These are phyloP conservation scores for Caenorhabditis sp. DNA, from an alignment of 2,888 invertebrate species.

Conservation along the genomic window DNA sequence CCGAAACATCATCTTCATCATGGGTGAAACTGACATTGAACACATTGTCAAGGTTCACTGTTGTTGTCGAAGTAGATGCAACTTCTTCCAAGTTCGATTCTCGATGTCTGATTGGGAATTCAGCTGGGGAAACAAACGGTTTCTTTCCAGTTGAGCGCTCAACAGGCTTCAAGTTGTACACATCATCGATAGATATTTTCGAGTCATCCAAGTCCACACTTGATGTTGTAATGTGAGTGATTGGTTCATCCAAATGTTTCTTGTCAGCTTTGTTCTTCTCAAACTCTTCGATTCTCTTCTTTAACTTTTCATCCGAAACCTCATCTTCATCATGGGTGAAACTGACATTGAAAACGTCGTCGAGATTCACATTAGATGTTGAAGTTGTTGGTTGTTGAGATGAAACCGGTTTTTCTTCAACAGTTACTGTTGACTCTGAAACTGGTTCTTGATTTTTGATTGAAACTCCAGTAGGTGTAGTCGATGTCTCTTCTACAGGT, in stretches of 20 bases:
- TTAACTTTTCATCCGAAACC: background rate
- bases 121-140: background rate
- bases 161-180: background rate
- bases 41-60: background rate
- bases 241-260: slow-evolving; percentile 8
- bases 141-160: slow-evolving; percentile 2
- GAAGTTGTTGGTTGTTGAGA: background rate
- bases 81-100: too few relatives aligned
- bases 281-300: background rate
- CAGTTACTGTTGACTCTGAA: background rate
- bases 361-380: slow-evolving; percentile 6
- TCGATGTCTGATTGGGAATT: too few relatives aligned
- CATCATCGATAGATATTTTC: slow-evolving; percentile 10
- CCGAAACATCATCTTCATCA: background rate
- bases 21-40: slow-evolving; percentile 2
- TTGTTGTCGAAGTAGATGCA: background rate
- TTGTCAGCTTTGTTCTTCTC: slow-evolving; percentile 3
- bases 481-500: background rate
- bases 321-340: background rate
- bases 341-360: slow-evolving; percentile 3
- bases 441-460: too few relatives aligned
- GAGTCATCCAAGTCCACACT: background rate
- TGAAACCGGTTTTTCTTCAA: background rate
- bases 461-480: too few relatives aligned
- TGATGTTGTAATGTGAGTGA: background rate